These are phyloP conservation scores for Holothuria scabra DNA, from an alignment of 53 echinoderm and acorn worm genomes.

Conservation along the genomic window DNA sequence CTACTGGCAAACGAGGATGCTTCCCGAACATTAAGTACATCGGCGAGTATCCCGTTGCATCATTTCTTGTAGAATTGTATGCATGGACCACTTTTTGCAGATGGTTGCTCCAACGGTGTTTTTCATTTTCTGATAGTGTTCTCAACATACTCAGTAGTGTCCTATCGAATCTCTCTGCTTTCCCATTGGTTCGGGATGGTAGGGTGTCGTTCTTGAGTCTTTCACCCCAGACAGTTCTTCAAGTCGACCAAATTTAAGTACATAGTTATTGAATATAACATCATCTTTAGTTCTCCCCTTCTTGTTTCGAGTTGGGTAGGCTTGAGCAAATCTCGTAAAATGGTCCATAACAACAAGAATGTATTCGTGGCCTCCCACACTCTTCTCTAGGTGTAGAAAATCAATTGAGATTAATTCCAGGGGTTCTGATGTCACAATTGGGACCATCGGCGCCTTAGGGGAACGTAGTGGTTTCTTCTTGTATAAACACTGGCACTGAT, in stretches of 20 bases:
- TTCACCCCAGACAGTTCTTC: slow-evolving; percentile 50
- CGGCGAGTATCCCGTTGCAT: slow-evolving; percentile 38
- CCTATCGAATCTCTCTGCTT: slow-evolving; percentile 66
- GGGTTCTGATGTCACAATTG: slow-evolving; percentile 49
- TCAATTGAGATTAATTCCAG: slow-evolving; percentile 48
- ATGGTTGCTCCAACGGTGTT: slow-evolving; percentile 52
- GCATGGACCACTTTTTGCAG: slow-evolving; percentile 68
- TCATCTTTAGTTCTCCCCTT: slow-evolving; percentile 68
- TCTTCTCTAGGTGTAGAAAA: slow-evolving; percentile 54
- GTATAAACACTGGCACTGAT: slow-evolving; percentile 3
- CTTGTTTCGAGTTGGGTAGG: slow-evolving; percentile 75
- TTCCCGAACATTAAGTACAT: slow-evolving; percentile 25
- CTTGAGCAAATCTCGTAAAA: slow-evolving; percentile 62
- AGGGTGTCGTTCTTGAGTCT: slow-evolving; percentile 57
- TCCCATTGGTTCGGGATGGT: slow-evolving; percentile 66
- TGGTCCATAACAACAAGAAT: slow-evolving; percentile 60
- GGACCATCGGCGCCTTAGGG: slow-evolving; percentile 14
- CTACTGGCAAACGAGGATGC: slow-evolving; percentile 34
- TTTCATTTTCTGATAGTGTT: slow-evolving; percentile 62
- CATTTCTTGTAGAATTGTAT: slow-evolving; percentile 55
- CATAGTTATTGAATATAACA: slow-evolving; percentile 68
- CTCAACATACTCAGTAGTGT: slow-evolving; percentile 65
- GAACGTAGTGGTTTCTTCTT: slow-evolving; percentile 5
- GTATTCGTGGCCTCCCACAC: slow-evolving; percentile 53
- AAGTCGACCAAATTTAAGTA: slow-evolving; percentile 64